A percentile compares a stretch with the other conserved stretches of the same genome.
Evolutionary conservation across 1,140 invertebrate species (phyloP).

Genomic region (Trichonephila clavata): DNA sequence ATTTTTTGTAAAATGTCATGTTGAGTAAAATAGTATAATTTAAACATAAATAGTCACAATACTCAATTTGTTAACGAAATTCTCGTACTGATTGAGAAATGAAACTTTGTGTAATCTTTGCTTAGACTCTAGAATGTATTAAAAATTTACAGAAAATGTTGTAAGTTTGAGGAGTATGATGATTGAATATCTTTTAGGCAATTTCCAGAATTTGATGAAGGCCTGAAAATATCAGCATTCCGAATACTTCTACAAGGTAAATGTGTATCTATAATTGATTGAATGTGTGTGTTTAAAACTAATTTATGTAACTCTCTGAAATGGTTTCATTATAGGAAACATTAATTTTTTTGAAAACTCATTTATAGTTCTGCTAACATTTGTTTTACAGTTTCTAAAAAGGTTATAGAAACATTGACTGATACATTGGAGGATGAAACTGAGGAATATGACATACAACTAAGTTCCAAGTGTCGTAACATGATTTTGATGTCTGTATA

Average conservation of each 20-base stretch:
- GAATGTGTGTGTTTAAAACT: neutral
- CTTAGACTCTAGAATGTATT: too few species aligned
- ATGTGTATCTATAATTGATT: neutral
- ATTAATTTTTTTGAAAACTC: neutral
- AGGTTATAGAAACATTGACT: constrained; percentile 82
- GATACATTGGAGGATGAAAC: constrained; percentile 82
- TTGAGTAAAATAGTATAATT: too few species aligned
- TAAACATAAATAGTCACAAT: too few species aligned
- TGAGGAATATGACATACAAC: constrained; percentile 80
- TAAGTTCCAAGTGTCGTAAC: constrained; percentile 83
- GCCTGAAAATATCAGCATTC: constrained; percentile 47
- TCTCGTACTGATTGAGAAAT: too few species aligned
- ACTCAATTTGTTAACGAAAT: too few species aligned
- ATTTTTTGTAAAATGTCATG: too few species aligned
- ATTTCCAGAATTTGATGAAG: constrained; percentile 62
- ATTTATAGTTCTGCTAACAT: constrained; percentile 23
- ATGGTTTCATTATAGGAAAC: neutral
- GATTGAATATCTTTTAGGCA: constrained; percentile 16
- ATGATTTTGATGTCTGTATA: constrained; percentile 87
- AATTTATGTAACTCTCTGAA: too few species aligned
- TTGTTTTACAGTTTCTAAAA: constrained; percentile 81
- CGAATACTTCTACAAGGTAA: constrained; percentile 59
- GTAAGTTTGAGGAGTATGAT: too few species aligned
- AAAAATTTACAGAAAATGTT: too few species aligned
- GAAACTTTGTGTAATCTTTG: too few species aligned